Base-by-base conservation (phyloP, 2,888 invertebrate species). In the Litoditis marina region DNA sequence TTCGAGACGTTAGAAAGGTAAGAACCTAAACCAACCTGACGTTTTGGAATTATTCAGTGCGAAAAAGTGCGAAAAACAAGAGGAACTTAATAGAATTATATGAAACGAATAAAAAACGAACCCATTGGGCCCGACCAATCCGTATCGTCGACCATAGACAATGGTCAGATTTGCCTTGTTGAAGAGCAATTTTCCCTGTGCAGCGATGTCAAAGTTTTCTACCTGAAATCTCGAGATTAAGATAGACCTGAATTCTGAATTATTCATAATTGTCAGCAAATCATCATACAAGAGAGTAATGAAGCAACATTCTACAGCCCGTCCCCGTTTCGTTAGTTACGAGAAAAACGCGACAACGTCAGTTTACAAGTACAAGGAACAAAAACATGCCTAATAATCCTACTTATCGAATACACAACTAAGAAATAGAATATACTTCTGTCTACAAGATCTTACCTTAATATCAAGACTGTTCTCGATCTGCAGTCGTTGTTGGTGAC, bases 101-200 rank as follows among this genome's bases (percentile, higher is more conserved):
- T 51, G 32, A 11, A 32, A 53, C 30, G 13, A 31, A 56, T 34
- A 53, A 31, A 32, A 11, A 44, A 30, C 85, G 83, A 84, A 90
- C 89, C 92, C 98, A 84, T 98, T 98, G 0, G 98, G 98, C 28
- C 98, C 98, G 2, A 99, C 96, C 5, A 98, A 87, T 79, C 98
- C 98, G 84, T 99, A 99, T 77, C 93, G 88, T 50, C 96, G 88
- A 0, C 94, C 93, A 80, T 90, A 89, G 0, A 95, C 94, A 76
- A 99, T 94, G 56, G 92, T 86, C 34, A 99, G 86, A 84, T 89
- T 92, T 0, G 98, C 95, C 84, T 98, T 96, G 34, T 93, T 90
- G 84, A 99, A 96, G 50, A 98, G 87, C 83, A 95, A 93, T 80
- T 98, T 93, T 60, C 98, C 98, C 84, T 93, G 91, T 0, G 98